Evolutionary conservation across 2,797 vertebrate species (phyloP).

Genomic region (Syngnathus acus): DNA sequence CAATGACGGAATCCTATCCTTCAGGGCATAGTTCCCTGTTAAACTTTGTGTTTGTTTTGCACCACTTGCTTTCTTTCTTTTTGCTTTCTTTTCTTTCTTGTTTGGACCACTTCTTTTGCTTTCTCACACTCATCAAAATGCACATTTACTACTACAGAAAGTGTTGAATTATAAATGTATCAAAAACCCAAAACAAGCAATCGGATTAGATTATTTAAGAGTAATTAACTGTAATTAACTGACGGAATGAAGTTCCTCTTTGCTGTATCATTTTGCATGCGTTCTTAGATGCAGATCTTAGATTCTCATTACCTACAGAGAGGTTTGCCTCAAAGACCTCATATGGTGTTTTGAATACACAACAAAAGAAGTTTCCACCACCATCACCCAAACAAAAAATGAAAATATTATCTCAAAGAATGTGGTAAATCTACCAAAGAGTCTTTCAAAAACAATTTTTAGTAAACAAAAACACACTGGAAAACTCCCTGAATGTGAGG

Average conservation of each 20-base stretch:
- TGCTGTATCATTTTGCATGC: too few relatives aligned
- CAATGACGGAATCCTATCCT: slow-evolving; percentile 22
- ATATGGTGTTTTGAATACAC: background rate
- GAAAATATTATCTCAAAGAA: background rate
- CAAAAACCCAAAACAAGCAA: slow-evolving; percentile 5
- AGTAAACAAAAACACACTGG: background rate
- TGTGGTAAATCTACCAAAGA: background rate
- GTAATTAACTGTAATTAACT: too few relatives aligned
- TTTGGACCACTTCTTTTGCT: too few relatives aligned
- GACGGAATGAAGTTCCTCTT: too few relatives aligned
- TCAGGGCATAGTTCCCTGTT: slow-evolving; percentile 11
- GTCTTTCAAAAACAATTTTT: background rate
- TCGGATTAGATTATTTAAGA: too few relatives aligned
- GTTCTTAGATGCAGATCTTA: background rate
- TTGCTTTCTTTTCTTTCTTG: too few relatives aligned
- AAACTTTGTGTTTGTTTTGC: slow-evolving; percentile 5
- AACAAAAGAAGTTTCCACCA: background rate
- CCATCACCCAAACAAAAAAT: background rate
- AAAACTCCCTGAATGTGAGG: background rate
- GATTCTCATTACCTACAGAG: background rate
- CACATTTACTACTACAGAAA: background rate
- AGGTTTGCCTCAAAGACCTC: background rate
- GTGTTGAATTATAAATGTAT: too few relatives aligned
- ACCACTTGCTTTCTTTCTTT: background rate
- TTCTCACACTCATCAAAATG: background rate